Base-by-base conservation (phyloP, 2,113 vertebrate species). In the Deroptyus accipitrinus region DNA sequence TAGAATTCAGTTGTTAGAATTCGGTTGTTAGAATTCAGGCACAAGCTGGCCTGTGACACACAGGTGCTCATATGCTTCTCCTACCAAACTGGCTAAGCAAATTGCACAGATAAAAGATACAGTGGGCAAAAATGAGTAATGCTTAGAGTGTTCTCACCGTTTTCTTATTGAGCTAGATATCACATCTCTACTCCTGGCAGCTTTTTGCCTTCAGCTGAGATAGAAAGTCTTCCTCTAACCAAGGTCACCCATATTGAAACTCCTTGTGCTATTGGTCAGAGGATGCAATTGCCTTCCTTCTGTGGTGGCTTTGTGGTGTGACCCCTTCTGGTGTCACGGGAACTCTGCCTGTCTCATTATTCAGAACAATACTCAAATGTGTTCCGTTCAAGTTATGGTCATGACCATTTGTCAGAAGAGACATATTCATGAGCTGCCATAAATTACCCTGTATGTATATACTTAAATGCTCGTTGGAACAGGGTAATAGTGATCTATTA, bases 141-240 rank as follows among this genome's bases (percentile, higher is more conserved):
- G 20, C 16, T 61, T 33, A 28, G 4, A 41, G 30, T 37, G 54
- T 49, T 81, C n/a, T 31, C 9, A 4, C 0, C 0, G 7, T 80
- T 66, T 37, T 52, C 54, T 54, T 73, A 11, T 10, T 28, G 22
- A 16, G 67, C 15, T 6, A 8, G 23, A 25, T 93, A 31, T 22
- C 44, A 7, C 11, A 11, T 27, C 39, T 77, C 54, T 69, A 12
- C 18, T 11, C 10, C 51, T 25, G 59, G 73, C 30, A 77, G 23
- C 18, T 52, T 82, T 91, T 59, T 85, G 48, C 27, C 42, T 64
- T 63, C 28, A 44, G 7, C 39, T 74, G 79, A 73, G 57, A 62
- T 35, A 42, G 7, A 64, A 24, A 59, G 23, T 39, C 39, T 68
- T 49, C 27, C 42, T 44, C 33, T 86, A 49, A 69, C 64, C 11